Base-by-base conservation (phyloP, 2,888 invertebrate species). In the Furcula furcula region DNA sequence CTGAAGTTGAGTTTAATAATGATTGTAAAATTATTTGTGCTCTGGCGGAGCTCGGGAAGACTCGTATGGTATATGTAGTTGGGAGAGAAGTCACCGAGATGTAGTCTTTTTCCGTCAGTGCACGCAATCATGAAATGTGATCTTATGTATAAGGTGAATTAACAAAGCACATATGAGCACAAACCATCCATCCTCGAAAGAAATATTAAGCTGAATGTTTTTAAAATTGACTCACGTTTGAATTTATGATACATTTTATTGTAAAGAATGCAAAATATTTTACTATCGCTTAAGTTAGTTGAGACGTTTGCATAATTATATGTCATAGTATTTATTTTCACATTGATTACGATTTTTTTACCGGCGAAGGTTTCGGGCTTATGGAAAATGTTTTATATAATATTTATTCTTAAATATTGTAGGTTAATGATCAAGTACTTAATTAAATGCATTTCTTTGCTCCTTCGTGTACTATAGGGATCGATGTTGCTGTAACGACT, bases 181-280 rank as follows among this genome's bases (percentile, higher is more conserved):
- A 87, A 88, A 88, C 78, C 85, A 85, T 86, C 88, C 88, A 85
- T 87, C 85, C 85, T 82, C 76, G 75, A 73, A 28, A 81, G 58
- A 80, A 58, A 63, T 69, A 82, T 67, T 84, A 83, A 65, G 82
- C 84, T 82, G 80, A 76, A 83, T 83, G 84, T 86, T 86, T 83
- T 81, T 73, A 81, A 80, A 70, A 76, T 82, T 55, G 73, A 82
- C 67, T 83, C 86, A 84, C 83, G 87, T 87, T 88, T 88, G 78
- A 88, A 87, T 87, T 87, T 88, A 88, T 86, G 75, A 86, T 82
- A 88, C 88, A 88, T 87, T 87, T 88, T 88, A 87, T 87, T 83
- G 72, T 80, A 79, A 81, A 84, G 82, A 61, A 53, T 44, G 54
- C 48, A 70, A 76, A 73, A 81, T 87, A 86, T 87, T 87, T 86